Conservation (phyloP, 1,140 invertebrate species). For the Acromyrmex echinatior region DNA sequence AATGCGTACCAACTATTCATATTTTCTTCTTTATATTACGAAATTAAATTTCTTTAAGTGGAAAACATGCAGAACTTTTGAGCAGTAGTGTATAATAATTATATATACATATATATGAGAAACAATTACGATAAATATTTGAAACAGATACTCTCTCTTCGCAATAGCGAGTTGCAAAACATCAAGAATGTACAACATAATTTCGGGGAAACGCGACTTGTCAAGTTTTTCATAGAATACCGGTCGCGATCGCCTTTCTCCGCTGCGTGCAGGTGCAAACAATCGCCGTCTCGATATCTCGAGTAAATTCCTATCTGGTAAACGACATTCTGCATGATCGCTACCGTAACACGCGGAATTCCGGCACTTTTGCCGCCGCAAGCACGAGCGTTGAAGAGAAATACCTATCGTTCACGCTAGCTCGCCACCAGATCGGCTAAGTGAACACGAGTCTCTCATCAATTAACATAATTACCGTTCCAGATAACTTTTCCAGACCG, state of each 20-base stretch:
- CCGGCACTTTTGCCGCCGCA: conserved; percentile 42
- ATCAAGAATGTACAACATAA: background rate
- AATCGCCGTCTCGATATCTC: conserved; percentile 34
- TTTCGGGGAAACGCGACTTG: conserved; percentile 10
- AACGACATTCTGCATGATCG: conserved; percentile 55
- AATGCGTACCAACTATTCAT: too few relatives aligned
- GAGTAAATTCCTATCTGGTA: conserved; percentile 18
- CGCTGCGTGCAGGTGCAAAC: conserved; percentile 25
- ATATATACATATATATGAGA: too few relatives aligned
- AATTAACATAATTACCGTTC: conserved; percentile 58
- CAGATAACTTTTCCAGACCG: conserved; percentile 42
- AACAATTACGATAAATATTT: background rate
- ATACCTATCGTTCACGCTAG: conserved; percentile 6
- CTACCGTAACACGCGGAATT: conserved; percentile 62
- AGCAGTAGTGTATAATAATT: too few relatives aligned
- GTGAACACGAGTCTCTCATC: conserved; percentile 33
- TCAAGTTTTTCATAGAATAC: conserved; percentile 9
- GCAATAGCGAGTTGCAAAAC: background rate
- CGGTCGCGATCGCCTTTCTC: conserved; percentile 40
- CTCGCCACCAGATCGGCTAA: background rate
- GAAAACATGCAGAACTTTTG: too few relatives aligned
- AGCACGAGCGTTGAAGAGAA: conserved; percentile 21
- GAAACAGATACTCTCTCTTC: background rate
- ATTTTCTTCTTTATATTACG: too few relatives aligned
- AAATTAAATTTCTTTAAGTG: too few relatives aligned